These are phyloP conservation scores for Gisinianus flammeolus DNA, from an alignment of 2,888 invertebrate genomes.

Conservation along the genomic window DNA sequence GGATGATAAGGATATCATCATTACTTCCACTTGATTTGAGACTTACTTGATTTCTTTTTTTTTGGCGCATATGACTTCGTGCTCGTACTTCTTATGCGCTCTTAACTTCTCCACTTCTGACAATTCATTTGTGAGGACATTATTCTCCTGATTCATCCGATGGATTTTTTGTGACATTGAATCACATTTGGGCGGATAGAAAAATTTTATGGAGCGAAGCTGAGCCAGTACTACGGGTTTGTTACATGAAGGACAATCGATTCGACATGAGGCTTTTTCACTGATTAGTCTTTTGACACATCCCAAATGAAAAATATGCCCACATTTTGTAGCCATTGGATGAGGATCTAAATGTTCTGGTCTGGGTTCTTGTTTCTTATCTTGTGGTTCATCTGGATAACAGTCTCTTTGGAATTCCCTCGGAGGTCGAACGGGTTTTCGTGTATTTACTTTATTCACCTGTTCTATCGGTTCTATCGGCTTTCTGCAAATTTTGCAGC, in stretches of 20 bases:
- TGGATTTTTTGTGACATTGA: conserved; percentile 11
- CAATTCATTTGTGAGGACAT: conserved; percentile 1
- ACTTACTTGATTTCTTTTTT: conserved; percentile 25
- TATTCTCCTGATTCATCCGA: conserved; percentile 22
- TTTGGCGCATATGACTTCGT: conserved; percentile 10
- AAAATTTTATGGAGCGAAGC: conserved; percentile 11
- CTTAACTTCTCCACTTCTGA: conserved; percentile 18
- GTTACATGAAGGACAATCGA: conserved; percentile 25
- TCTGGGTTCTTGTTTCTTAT: not conserved
- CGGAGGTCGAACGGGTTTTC: not conserved
- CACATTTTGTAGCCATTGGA: conserved; percentile 31
- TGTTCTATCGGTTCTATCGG: conserved; percentile 24
- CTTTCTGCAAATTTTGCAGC: conserved; percentile 20
- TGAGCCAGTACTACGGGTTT: conserved; percentile 31
- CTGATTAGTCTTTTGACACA: conserved; percentile 31
- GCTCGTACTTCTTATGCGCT: conserved; percentile 11
- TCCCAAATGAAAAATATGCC: conserved; percentile 30
- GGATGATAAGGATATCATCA: too few relatives aligned
- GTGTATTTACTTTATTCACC: not conserved
- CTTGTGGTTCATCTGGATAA: not conserved
- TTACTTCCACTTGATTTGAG: too few relatives aligned
- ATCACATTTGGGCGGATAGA: conserved; percentile 19
- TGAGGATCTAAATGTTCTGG: conserved; percentile 23
- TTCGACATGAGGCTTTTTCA: conserved; percentile 23
- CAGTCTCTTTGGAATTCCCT: not conserved